These are phyloP conservation scores for Steinernema hermaphroditum DNA, from an alignment of 2,888 invertebrate species.

Conservation along the genomic window DNA sequence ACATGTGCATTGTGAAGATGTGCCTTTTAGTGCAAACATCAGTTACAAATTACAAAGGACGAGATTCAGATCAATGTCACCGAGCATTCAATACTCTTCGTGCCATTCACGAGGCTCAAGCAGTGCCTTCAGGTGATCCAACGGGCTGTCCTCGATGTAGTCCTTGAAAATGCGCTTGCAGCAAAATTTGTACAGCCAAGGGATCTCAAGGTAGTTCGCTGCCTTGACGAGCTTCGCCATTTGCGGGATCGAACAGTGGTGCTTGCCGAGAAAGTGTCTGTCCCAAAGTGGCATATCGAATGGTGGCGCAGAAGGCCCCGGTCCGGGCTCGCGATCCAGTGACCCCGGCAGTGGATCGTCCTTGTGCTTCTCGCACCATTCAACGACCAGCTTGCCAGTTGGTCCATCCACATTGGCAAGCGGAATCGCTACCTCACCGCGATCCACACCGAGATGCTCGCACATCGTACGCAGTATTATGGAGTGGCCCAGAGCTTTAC, in stretches of 20 bases:
- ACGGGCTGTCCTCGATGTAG: neutral
- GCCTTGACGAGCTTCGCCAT: neutral
- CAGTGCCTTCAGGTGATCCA: neutral
- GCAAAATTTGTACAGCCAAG: slow-evolving; percentile 17
- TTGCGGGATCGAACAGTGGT: neutral
- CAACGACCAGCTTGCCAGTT: neutral
- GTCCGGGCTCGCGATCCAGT: neutral
- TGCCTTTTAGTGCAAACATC: no score
- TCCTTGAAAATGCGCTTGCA: slow-evolving; percentile 20
- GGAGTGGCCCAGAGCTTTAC: neutral
- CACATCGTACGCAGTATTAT: neutral
- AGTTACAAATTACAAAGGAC: no score
- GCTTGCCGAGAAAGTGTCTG: neutral
- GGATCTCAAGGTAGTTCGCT: slow-evolving; percentile 5
- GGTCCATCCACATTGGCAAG: neutral
- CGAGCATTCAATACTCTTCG: no score
- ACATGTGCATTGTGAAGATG: no score
- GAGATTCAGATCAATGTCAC: no score
- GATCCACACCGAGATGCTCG: neutral
- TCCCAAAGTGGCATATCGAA: slow-evolving; percentile 9
- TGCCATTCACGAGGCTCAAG: slow-evolving; percentile 2
- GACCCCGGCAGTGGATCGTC: neutral
- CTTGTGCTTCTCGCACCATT: slow-evolving; percentile 9
- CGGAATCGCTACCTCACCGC: neutral
- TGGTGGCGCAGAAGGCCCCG: neutral